phyloP scores from a whole-genome alignment of 2,113 vertebrate genomes.

The Geococcyx californianus region DNA sequence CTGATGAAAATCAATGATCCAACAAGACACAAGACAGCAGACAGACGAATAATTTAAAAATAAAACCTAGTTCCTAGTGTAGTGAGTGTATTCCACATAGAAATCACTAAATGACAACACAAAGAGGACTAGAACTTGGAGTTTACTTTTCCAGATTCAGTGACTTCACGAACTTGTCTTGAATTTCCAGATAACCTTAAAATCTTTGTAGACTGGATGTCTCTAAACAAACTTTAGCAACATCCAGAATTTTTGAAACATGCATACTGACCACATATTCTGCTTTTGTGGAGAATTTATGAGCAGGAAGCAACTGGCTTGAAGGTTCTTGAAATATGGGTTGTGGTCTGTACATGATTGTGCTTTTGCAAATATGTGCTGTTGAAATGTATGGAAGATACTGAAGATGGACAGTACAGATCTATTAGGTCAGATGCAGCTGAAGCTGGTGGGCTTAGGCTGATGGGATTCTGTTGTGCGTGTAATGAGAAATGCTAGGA shows the following conservation, averaged over 20 bases:
- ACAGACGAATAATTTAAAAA: neutral
- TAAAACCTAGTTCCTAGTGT: neutral
- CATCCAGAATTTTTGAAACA: neutral
- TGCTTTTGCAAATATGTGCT: neutral
- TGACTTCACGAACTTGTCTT: neutral
- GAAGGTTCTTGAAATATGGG: neutral
- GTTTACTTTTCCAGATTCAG: neutral
- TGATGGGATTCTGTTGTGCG: neutral
- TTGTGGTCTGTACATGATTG: neutral
- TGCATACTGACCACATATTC: neutral
- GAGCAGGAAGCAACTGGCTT: neutral
- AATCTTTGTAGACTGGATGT: neutral
- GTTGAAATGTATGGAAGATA: neutral
- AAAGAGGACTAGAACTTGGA: neutral
- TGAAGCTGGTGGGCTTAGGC: neutral
- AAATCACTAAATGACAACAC: neutral
- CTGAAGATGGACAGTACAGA: neutral
- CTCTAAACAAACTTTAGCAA: neutral
- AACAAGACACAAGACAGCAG: neutral
- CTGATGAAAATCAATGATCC: neutral
- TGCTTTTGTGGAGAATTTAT: neutral
- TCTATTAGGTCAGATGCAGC: neutral
- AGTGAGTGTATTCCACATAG: neutral
- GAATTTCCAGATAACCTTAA: neutral
- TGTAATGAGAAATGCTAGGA: neutral